Conservation (phyloP, 2,888 invertebrate genomes). For the Eilema sororculum region DNA sequence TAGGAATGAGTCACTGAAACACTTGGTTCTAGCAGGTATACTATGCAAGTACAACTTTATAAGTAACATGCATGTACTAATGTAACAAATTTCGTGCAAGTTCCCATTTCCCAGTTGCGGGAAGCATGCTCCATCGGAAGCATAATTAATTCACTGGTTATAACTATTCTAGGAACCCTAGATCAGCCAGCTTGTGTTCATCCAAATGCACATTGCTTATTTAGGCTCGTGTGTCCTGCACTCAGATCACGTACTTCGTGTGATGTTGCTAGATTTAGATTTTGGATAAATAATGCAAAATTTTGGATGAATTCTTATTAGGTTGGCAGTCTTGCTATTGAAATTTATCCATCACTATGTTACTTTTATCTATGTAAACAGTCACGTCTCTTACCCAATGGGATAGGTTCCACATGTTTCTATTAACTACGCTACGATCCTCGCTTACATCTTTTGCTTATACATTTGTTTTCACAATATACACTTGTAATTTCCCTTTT, state of each 20-base stretch:
- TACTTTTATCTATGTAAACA: too few relatives aligned
- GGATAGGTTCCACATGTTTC: too few relatives aligned
- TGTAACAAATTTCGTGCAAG: not conserved
- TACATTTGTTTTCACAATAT: too few relatives aligned
- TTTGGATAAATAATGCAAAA: not conserved
- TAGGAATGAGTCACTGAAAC: too few relatives aligned
- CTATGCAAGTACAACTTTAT: too few relatives aligned
- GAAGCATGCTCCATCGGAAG: not conserved
- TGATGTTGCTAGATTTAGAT: not conserved
- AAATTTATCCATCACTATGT: too few relatives aligned
- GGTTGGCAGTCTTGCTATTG: too few relatives aligned
- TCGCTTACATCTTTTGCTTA: too few relatives aligned
- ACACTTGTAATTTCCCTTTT: too few relatives aligned
- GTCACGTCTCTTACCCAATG: too few relatives aligned
- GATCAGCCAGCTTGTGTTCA: not conserved
- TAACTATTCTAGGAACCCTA: constrained; percentile 7
- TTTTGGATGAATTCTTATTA: not conserved
- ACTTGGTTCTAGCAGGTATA: not conserved
- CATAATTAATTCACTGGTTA: not conserved
- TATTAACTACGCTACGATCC: too few relatives aligned
- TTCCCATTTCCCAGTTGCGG: not conserved
- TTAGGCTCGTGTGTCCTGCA: not conserved
- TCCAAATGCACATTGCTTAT: constrained; percentile 5
- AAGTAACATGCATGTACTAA: not conserved
- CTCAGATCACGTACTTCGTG: not conserved